A percentile compares a stretch with the other conserved stretches of the same genome.
phyloP scores from a whole-genome alignment of 2,888 invertebrate genomes.

The Rhabditoides inermis region DNA sequence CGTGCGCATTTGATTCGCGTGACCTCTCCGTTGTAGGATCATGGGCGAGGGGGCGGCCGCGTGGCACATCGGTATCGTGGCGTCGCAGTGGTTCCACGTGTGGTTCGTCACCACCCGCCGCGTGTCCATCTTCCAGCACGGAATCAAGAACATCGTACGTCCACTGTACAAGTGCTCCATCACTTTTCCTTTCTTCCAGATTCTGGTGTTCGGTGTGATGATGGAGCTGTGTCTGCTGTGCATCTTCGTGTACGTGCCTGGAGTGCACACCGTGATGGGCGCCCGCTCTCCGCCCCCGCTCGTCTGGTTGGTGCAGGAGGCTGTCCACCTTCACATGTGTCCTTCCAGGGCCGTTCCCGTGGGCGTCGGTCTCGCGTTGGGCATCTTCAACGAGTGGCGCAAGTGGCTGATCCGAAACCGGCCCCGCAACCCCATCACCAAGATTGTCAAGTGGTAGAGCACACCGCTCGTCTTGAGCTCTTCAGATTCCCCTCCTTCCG shows the following conservation, averaged over 20 bases:
- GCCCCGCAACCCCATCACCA: slow-evolving; percentile 20
- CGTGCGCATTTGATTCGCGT: no score
- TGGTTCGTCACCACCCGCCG: slow-evolving; percentile 40
- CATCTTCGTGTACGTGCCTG: slow-evolving; percentile 34
- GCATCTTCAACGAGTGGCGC: slow-evolving; percentile 34
- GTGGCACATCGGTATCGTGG: slow-evolving; percentile 21
- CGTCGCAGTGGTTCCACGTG: slow-evolving; percentile 35
- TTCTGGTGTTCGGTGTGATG: slow-evolving; percentile 26
- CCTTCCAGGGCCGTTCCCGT: slow-evolving; percentile 24
- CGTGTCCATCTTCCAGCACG: slow-evolving; percentile 35
- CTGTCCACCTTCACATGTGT: no score
- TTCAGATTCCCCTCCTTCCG: no score
- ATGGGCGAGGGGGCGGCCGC: slow-evolving; percentile 28
- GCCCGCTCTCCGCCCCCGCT: slow-evolving; percentile 30
- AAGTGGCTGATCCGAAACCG: slow-evolving; percentile 28
- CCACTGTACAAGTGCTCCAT: no score
- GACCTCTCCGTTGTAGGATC: no score
- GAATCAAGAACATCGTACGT: slow-evolving; percentile 34
- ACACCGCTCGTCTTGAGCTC: no score
- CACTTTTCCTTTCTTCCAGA: no score
- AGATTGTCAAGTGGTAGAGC: slow-evolving; percentile 31
- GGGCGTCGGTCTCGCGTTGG: slow-evolving; percentile 27
- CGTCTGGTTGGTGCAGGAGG: no score
- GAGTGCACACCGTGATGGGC: slow-evolving; percentile 29
- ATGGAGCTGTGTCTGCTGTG: slow-evolving; percentile 31